These are phyloP conservation scores for Lithophane ornitopus DNA, from an alignment of 2,888 invertebrate genomes.

Conservation along the genomic window DNA sequence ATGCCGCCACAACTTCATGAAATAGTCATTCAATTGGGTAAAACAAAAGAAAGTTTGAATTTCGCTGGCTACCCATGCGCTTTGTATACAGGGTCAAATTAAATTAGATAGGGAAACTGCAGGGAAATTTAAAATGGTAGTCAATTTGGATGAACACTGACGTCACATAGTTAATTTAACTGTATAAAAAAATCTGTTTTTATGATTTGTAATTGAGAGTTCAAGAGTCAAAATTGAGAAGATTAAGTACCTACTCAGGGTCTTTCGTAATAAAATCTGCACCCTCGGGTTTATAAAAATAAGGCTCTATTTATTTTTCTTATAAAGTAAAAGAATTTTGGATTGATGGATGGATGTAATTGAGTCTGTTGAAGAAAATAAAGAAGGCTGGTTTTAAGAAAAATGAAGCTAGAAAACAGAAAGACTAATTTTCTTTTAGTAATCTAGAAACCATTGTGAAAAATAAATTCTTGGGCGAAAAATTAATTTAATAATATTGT, in stretches of 20 bases:
- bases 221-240: constrained; percentile 1
- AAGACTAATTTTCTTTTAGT: constrained; percentile 3
- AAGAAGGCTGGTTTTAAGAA: background rate
- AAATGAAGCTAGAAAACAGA: background rate
- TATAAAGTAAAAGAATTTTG: background rate
- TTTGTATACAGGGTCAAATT: no score
- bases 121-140: background rate
- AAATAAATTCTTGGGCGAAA: background rate
- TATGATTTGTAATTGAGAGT: constrained; percentile 1
- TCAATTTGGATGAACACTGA: background rate
- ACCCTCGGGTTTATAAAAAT: constrained; percentile 2
- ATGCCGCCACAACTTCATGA: no score
- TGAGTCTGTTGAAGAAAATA: background rate
- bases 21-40: no score
- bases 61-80: no score
- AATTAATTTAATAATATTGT: background rate
- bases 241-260: background rate
- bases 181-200: background rate
- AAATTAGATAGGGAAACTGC: no score
- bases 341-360: constrained; percentile 5
- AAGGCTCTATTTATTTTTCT: background rate
- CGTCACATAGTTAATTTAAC: background rate
- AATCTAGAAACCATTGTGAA: background rate
- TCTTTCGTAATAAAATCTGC: background rate
- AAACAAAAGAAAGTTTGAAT: no score